A percentile compares a stretch with the other conserved stretches of the same genome.
Conservation (phyloP, 2,797 vertebrate genomes). For the Gobio occitaniae region DNA sequence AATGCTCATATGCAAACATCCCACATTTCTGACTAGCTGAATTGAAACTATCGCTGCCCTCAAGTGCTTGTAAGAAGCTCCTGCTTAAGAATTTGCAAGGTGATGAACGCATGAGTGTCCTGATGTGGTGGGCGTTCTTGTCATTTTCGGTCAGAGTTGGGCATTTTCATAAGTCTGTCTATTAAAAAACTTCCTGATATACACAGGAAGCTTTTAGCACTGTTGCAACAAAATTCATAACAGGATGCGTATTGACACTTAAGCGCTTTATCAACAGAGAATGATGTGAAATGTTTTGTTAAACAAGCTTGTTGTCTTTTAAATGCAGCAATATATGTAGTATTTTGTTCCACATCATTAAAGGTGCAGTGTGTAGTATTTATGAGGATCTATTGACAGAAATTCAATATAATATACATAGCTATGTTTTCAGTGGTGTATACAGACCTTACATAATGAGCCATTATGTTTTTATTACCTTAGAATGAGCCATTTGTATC, state of each 20-base stretch:
- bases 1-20: neutral
- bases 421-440: too few species aligned
- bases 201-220: slow-evolving; percentile 15
- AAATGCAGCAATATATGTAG: neutral
- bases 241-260: neutral
- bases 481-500: too few species aligned
- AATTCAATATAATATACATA: too few species aligned
- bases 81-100: neutral
- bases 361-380: too few species aligned
- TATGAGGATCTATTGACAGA: too few species aligned
- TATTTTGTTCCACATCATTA: neutral
- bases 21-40: neutral
- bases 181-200: neutral
- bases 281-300: neutral
- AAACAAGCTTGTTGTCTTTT: neutral
- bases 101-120: neutral
- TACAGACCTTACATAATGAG: too few species aligned
- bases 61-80: neutral
- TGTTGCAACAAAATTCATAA: neutral
- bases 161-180: neutral
- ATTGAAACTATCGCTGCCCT: neutral
- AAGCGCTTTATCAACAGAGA: neutral
- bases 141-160: neutral
- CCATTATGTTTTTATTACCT: too few species aligned
- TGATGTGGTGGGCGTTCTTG: neutral